Conservation (phyloP, 1,140 invertebrate genomes). For the Sycobia sp. region DNA sequence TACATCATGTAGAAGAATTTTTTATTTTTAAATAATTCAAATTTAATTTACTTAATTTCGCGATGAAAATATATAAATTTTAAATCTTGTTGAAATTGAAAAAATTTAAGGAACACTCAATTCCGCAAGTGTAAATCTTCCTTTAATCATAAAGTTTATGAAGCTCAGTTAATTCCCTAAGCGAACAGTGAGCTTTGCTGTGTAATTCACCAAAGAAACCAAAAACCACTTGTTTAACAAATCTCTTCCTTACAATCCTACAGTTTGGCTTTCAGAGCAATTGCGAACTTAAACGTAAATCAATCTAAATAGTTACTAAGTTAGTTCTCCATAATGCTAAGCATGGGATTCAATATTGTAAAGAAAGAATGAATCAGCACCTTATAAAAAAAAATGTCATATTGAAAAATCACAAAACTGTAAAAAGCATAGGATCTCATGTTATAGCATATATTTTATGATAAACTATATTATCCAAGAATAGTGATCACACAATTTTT, state of each 20-base stretch:
- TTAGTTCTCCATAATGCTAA: conserved; percentile 11
- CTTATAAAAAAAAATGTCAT: neutral
- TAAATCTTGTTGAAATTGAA: no score
- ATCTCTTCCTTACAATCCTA: conserved; percentile 20
- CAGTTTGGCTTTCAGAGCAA: conserved; percentile 32
- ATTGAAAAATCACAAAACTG: no score
- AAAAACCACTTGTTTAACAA: conserved; percentile 23
- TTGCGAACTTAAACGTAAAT: conserved; percentile 19
- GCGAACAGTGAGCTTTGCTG: conserved; percentile 31
- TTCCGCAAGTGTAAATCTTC: neutral
- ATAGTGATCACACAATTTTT: conserved; percentile 18
- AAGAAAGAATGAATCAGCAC: conserved; percentile 3
- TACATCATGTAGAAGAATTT: no score
- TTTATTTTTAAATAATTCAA: no score
- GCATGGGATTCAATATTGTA: neutral
- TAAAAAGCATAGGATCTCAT: neutral
- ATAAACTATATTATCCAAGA: conserved; percentile 26
- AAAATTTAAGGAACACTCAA: no score
- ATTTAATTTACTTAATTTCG: no score
- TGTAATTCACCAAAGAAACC: conserved; percentile 29
- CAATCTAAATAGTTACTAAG: conserved; percentile 17
- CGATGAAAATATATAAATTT: no score
- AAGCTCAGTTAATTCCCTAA: conserved; percentile 25
- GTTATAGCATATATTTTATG: neutral
- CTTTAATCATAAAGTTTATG: conserved; percentile 7